These are phyloP conservation scores for Xanthia togata DNA, from an alignment of 2,888 invertebrate species.

Conservation along the genomic window DNA sequence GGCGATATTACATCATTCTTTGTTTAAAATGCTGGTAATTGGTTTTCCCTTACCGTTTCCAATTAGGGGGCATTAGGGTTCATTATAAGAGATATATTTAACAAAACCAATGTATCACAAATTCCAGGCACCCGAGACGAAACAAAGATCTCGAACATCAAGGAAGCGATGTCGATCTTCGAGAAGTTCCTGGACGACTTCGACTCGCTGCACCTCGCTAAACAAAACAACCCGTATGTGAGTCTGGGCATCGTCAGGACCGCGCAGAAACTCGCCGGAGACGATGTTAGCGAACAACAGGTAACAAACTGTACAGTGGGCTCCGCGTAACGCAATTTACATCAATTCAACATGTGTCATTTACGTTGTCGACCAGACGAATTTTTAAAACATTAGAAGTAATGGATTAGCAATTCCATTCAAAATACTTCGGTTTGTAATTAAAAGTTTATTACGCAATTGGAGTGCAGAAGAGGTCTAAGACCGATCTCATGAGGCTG, in stretches of 20 bases:
- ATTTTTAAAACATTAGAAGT: not conserved
- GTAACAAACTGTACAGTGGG: conserved; percentile 59
- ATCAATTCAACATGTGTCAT: not conserved
- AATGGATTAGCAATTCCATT: not conserved
- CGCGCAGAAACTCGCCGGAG: conserved; percentile 88
- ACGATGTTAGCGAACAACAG: conserved; percentile 85
- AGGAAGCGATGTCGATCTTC: conserved; percentile 93
- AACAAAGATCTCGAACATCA: conserved; percentile 93
- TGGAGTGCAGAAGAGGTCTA: too few relatives aligned
- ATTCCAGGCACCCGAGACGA: conserved; percentile 93
- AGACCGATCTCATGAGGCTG: too few relatives aligned
- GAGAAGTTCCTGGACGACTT: conserved; percentile 94
- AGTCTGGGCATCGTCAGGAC: conserved; percentile 90
- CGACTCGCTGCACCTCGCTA: conserved; percentile 92
- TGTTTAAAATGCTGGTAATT: too few relatives aligned
- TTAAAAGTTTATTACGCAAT: not conserved
- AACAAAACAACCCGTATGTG: conserved; percentile 93
- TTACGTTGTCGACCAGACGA: not conserved
- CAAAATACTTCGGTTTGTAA: not conserved
- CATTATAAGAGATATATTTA: not conserved
- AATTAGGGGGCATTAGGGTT: not conserved
- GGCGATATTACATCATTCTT: not conserved
- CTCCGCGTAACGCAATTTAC: too few relatives aligned
- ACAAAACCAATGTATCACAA: not conserved
- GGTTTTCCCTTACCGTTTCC: not conserved